These are phyloP conservation scores for Dromius quadrimaculatus DNA, from an alignment of 2,888 invertebrate genomes.

Conservation along the genomic window DNA sequence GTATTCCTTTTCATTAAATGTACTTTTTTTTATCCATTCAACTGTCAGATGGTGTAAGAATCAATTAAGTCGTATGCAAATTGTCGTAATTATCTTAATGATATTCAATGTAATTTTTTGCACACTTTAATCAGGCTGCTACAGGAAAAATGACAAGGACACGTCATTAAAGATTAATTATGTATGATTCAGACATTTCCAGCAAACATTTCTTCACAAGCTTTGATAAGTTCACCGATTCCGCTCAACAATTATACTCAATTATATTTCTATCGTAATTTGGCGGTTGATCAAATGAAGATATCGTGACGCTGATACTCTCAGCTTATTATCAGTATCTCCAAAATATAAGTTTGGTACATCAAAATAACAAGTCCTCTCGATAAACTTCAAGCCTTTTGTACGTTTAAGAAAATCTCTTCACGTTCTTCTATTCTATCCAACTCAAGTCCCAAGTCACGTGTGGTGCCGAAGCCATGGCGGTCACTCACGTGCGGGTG, in stretches of 20 bases:
- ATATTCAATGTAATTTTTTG: constrained; percentile 16
- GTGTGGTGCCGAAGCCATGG: background rate
- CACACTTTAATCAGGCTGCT: constrained; percentile 12
- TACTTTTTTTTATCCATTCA: constrained; percentile 1
- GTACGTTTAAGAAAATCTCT: too few species aligned
- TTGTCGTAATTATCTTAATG: constrained; percentile 22
- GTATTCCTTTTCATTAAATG: constrained; percentile 12
- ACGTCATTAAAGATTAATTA: background rate
- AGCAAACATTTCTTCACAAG: too few species aligned
- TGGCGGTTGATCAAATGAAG: too few species aligned
- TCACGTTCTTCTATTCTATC: background rate
- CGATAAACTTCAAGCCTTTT: too few species aligned
- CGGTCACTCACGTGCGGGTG: constrained; percentile 23
- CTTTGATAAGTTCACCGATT: too few species aligned
- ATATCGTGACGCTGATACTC: too few species aligned
- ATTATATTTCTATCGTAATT: too few species aligned
- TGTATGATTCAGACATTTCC: too few species aligned
- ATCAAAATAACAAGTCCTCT: too few species aligned
- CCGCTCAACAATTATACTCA: too few species aligned
- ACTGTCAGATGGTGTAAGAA: constrained; percentile 24
- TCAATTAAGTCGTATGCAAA: constrained; percentile 27
- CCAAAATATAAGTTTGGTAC: too few species aligned
- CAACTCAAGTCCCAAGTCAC: background rate
- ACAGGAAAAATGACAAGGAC: background rate
- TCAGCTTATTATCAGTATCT: too few species aligned